A percentile compares a stretch with the other conserved stretches of the same genome.
Evolutionary conservation across 2,797 vertebrate species (phyloP).

Genomic region (Threskiornis aethiopicus): DNA sequence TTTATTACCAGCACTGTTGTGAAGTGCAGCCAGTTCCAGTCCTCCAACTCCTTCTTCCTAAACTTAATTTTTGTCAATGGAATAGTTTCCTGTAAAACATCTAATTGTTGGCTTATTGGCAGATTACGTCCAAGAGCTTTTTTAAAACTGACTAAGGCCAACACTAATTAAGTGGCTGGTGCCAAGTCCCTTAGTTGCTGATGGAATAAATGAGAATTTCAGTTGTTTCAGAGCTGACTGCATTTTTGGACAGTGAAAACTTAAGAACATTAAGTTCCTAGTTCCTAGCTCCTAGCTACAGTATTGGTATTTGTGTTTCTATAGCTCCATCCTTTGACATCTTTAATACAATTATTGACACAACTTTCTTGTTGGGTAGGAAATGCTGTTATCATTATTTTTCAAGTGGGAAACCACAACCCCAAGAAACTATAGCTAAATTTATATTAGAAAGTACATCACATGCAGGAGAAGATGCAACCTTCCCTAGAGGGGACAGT

Average conservation of each 20-base stretch:
- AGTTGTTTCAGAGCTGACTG: background rate
- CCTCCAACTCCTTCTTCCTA: conserved; percentile 6
- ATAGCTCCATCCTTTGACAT: background rate
- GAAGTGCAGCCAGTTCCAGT: conserved; percentile 31
- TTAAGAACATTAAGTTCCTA: background rate
- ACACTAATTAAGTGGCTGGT: background rate
- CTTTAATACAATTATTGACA: background rate
- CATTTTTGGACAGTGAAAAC: background rate
- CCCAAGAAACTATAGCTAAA: background rate
- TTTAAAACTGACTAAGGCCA: conserved; percentile 6
- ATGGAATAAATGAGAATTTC: conserved; percentile 43
- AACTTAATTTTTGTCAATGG: conserved; percentile 60
- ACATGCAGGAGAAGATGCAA: background rate
- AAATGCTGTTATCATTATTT: background rate
- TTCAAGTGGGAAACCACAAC: background rate
- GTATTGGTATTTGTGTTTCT: background rate
- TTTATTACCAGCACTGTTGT: conserved; percentile 40
- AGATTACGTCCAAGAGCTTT: background rate
- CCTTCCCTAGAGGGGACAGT: background rate
- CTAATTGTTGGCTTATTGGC: conserved; percentile 17
- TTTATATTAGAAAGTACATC: background rate
- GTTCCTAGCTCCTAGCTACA: background rate
- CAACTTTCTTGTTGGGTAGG: background rate
- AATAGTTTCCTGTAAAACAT: conserved; percentile 50
- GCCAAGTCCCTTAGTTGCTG: conserved; percentile 24